Evolutionary conservation across 2,888 invertebrate genomes (phyloP), one percentile per base, ranked within the genome.

Genomic region (Tenthredo mesomela): DNA sequence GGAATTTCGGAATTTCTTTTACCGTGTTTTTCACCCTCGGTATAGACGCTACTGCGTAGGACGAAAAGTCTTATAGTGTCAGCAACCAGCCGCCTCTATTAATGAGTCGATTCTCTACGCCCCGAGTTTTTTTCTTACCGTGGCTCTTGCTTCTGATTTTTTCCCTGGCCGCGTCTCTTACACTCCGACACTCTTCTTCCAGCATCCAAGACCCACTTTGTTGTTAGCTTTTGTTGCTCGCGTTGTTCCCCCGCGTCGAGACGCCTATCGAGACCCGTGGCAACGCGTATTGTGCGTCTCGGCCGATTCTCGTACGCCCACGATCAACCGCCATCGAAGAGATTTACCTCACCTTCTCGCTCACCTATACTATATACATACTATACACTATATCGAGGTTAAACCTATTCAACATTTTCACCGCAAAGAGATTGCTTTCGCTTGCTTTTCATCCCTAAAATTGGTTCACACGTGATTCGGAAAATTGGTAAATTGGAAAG

Each of bases 101-200:
- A 88, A 88, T 88, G 88, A 87, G 88, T 87, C 87, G 87, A 87
- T 88, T 88, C 87, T 88, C 87, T 87, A 88, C 87, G 86, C 84
- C 85, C 86, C 75, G 85, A 84, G 50, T 77, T 78, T 77, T 78
- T 86, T 37, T 84, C 65, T 50, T 70, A 50, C 82, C 82, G 65
- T 84, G n/a, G 54, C 75, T 85, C 77, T 43, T 85, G 67, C 82
- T 82, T 82, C 82, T 82, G 82, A 82, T 82, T 82, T 82, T 82
- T 70, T 70, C 67, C 82, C 70, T 40, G 67, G 40, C 58, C 80
- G 80, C 80, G 80, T 80, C 80, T 80, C 80, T 80, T 80, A 80
- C 58, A 80, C 80, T 80, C 80, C 82, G 82, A 82, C 82, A 80
- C 80, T 78, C 58, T 82, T 58, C 67, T 73, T 82, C 85, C 65